Conservation (phyloP, 2,797 vertebrate species). For the Apodemus agrarius region DNA sequence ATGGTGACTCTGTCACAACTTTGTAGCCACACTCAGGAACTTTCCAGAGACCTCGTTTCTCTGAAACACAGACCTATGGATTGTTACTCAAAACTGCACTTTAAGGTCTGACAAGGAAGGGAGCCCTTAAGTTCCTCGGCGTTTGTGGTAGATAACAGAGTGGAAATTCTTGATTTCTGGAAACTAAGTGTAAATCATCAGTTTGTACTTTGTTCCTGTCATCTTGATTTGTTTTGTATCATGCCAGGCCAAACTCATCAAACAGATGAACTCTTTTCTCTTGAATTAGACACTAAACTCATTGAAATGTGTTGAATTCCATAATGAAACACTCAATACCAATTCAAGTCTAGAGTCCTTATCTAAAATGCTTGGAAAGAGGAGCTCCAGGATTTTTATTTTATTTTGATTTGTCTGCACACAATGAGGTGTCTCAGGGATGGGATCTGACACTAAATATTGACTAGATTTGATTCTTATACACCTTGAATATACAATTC, state of each 20-base stretch:
- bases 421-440: not conserved
- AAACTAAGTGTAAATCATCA: not conserved
- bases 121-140: not conserved
- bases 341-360: not conserved
- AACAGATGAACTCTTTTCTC: not conserved
- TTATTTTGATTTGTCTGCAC: not conserved
- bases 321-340: not conserved
- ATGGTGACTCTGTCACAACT: not conserved
- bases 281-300: not conserved
- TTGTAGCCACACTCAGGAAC: not conserved
- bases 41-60: conserved; percentile 1
- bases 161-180: not conserved
- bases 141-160: not conserved
- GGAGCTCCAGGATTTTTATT: not conserved
- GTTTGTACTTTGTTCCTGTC: not conserved
- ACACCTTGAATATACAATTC: not conserved
- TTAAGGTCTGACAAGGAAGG: not conserved
- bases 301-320: not conserved
- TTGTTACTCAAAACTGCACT: not conserved
- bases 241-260: not conserved
- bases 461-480: not conserved
- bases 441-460: not conserved
- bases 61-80: not conserved
- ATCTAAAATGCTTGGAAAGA: not conserved
- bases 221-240: not conserved